phyloP scores from a whole-genome alignment of 92 coral and sea anemone species.

The Umimayanthus kanabou region DNA sequence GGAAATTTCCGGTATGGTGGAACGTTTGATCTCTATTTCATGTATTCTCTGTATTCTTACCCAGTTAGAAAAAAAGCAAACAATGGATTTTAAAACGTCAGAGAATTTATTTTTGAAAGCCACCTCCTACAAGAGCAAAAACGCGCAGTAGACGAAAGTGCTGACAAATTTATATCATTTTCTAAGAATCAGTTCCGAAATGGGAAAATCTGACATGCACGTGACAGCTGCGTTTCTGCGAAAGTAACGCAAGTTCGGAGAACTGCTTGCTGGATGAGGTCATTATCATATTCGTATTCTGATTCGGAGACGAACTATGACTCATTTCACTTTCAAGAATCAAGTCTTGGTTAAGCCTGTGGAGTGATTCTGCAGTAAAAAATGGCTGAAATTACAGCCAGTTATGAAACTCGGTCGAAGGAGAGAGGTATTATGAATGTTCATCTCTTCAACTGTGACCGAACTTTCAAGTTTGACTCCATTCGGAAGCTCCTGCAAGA shows the following conservation, averaged over 20 bases:
- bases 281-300: not conserved
- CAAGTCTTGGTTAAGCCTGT: not conserved
- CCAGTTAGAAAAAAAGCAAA: not conserved
- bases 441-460: slow-evolving; percentile 81
- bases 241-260: slow-evolving; percentile 36
- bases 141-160: not conserved
- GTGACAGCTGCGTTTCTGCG: slow-evolving; percentile 7
- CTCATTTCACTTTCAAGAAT: slow-evolving; percentile 19
- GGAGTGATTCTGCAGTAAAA: not conserved
- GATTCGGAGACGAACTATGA: not conserved
- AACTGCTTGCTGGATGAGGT: not conserved
- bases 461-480: slow-evolving; percentile 53
- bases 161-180: not conserved
- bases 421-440: slow-evolving; percentile 6
- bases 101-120: no score
- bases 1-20: not conserved
- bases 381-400: not conserved
- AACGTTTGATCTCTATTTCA: not conserved
- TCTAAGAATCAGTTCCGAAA: not conserved
- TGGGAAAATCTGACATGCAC: not conserved
- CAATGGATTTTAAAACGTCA: not conserved
- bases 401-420: not conserved
- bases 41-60: no score
- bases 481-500: slow-evolving; percentile 50
- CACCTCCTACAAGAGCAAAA: no score